Evolutionary conservation across 2,113 vertebrate species (phyloP).

Genomic region (Chaenocephalus aceratus): DNA sequence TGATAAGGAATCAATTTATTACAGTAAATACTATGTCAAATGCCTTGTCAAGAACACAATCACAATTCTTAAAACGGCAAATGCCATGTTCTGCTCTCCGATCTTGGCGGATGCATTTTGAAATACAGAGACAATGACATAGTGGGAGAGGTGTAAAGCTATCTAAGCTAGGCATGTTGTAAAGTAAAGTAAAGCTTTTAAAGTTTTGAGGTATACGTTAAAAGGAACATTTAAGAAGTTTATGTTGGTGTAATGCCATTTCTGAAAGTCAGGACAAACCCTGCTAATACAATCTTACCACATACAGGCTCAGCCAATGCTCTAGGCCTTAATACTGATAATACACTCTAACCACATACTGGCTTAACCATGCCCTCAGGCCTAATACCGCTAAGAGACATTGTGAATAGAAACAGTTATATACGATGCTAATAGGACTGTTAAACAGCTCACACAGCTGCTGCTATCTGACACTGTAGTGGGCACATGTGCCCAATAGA

Average conservation of each 20-base stretch:
- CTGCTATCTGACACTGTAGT: constrained; percentile 36
- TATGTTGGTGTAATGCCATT: constrained; percentile 29
- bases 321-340: constrained; percentile 65
- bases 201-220: neutral
- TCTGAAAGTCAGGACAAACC: constrained; percentile 61
- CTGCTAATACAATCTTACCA: constrained; percentile 63
- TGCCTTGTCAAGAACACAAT: constrained; percentile 6
- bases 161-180: neutral
- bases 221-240: constrained; percentile 10
- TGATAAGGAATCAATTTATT: constrained; percentile 44
- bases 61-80: constrained; percentile 12
- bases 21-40: constrained; percentile 33
- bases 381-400: constrained; percentile 65
- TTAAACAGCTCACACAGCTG: constrained; percentile 48
- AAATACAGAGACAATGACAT: neutral
- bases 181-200: neutral
- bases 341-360: constrained; percentile 70
- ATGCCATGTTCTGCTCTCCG: constrained; percentile 6
- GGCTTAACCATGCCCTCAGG: constrained; percentile 73
- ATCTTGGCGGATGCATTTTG: constrained; percentile 3
- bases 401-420: constrained; percentile 58
- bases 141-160: neutral
- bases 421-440: constrained; percentile 47
- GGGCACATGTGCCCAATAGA: constrained; percentile 7
- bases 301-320: constrained; percentile 54